These are phyloP conservation scores for Cerastis rubricosa DNA, from an alignment of 2,888 invertebrate genomes.

Conservation along the genomic window DNA sequence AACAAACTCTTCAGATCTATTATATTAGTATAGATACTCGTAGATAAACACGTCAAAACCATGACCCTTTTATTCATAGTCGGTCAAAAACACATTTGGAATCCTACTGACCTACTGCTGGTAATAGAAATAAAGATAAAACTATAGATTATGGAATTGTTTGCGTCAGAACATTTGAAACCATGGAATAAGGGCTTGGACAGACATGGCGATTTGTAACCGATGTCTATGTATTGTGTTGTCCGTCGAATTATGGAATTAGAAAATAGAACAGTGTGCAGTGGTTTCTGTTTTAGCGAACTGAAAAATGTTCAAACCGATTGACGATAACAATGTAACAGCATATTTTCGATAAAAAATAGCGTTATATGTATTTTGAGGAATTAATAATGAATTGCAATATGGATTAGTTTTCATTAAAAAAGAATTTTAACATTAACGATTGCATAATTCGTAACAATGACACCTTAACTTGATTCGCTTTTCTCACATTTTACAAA, in stretches of 20 bases:
- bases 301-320: neutral
- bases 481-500: neutral
- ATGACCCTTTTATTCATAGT: slow-evolving; percentile 37
- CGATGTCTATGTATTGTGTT: neutral
- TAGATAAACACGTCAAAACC: slow-evolving; percentile 19
- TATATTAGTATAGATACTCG: neutral
- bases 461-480: neutral
- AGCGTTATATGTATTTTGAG: neutral
- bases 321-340: neutral
- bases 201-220: slow-evolving; percentile 9
- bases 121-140: slow-evolving; percentile 57
- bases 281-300: neutral
- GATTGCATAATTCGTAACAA: neutral
- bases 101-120: slow-evolving; percentile 56
- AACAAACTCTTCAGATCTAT: neutral
- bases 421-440: neutral
- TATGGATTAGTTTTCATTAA: neutral
- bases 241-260: neutral
- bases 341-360: neutral
- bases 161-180: slow-evolving; percentile 55
- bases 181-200: slow-evolving; percentile 27
- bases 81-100: slow-evolving; percentile 50
- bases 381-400: neutral
- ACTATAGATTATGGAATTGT: slow-evolving; percentile 50
- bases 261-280: neutral